A percentile compares a stretch with the other conserved stretches of the same genome.
Conservation (phyloP, 2,113 vertebrate genomes). For the Apteryx mantelli region DNA sequence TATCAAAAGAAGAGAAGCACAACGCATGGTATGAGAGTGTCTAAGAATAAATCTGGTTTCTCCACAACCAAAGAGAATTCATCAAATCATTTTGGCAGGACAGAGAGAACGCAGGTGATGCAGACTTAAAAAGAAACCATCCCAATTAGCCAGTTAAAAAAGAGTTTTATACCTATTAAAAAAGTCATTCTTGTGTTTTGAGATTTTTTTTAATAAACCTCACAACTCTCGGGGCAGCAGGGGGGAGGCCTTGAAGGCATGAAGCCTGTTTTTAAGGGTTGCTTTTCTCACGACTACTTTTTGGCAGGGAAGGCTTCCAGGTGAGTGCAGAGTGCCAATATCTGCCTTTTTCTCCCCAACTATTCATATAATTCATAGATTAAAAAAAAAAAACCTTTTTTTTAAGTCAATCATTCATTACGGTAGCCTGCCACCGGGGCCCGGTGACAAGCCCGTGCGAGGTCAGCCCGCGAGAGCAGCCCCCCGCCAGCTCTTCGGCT, state of each 20-base stretch:
- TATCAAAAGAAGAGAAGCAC: constrained; percentile 6
- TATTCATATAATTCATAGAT: constrained; percentile 48
- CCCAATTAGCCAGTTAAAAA: not conserved
- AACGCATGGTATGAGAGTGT: not conserved
- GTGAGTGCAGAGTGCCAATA: constrained; percentile 31
- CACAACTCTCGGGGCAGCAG: not conserved
- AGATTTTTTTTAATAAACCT: not conserved
- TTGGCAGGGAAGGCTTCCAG: not conserved
- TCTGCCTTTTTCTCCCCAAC: not conserved
- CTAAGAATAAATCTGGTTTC: constrained; percentile 21
- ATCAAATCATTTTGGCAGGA: constrained; percentile 18
- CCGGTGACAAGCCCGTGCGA: not conserved
- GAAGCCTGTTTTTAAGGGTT: constrained; percentile 10
- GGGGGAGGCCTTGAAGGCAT: constrained; percentile 65
- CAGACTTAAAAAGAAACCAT: not conserved
- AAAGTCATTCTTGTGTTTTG: not conserved
- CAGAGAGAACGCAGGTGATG: not conserved
- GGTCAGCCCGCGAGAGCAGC: no score
- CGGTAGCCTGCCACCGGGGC: not conserved
- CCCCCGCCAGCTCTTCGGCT: no score
- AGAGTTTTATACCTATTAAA: not conserved
- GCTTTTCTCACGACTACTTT: not conserved
- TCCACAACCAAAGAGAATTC: constrained; percentile 42
- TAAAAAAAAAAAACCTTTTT: not conserved
- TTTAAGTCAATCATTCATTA: not conserved